Conservation (phyloP, 2,113 vertebrate species). For the Thunnus thynnus region DNA sequence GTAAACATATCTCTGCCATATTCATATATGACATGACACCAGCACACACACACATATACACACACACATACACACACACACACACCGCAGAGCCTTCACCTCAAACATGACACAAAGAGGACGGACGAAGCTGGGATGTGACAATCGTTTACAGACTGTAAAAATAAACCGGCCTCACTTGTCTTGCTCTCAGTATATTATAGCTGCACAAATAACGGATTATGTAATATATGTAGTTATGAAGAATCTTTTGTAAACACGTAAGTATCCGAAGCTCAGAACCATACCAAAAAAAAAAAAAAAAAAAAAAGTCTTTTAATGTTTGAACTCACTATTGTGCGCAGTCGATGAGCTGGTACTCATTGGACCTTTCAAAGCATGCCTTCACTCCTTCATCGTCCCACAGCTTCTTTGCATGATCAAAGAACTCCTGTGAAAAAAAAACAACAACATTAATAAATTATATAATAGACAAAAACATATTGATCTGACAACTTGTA, state of each 20-base stretch:
- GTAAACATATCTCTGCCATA: constrained; percentile 70
- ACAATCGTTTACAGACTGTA: constrained; percentile 31
- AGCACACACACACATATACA: constrained; percentile 27
- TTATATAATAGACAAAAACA: not conserved
- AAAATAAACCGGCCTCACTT: constrained; percentile 2
- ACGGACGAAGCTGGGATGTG: constrained; percentile 8
- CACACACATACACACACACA: not conserved
- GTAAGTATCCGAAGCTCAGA: constrained; percentile 2
- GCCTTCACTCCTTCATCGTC: constrained; percentile 98
- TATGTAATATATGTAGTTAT: not conserved
- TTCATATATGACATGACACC: constrained; percentile 68
- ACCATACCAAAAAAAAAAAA: too few species aligned
- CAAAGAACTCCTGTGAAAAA: constrained; percentile 94
- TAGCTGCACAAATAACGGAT: not conserved
- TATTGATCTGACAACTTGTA: not conserved
- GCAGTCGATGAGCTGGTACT: constrained; percentile 98
- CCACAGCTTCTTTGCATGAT: constrained; percentile 99
- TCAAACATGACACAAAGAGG: constrained; percentile 32
- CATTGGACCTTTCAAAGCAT: constrained; percentile 97
- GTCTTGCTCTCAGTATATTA: not conserved
- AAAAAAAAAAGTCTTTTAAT: constrained; percentile 17
- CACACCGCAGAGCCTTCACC: constrained; percentile 40
- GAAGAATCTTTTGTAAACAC: constrained; percentile 5
- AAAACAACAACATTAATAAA: constrained; percentile 38
- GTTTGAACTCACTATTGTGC: constrained; percentile 95